phyloP scores from a whole-genome alignment of 2,797 vertebrate species.

The Molossus alvarezi region DNA sequence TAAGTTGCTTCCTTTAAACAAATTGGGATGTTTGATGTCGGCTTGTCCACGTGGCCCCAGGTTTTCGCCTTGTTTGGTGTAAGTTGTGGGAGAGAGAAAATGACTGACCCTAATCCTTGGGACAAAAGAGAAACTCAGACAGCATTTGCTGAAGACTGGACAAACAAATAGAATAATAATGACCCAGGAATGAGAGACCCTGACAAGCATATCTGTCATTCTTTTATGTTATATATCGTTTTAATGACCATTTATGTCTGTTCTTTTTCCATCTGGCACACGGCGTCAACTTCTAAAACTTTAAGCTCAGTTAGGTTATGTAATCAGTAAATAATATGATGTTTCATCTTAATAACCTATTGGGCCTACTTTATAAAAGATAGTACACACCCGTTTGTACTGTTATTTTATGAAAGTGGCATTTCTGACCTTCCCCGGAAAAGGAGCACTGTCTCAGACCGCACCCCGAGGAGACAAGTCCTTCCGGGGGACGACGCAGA shows the following conservation, averaged over 20 bases:
- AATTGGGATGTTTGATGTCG: neutral
- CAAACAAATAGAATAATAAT: neutral
- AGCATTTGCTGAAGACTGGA: neutral
- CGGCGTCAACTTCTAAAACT: neutral
- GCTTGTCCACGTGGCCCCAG: too few species aligned
- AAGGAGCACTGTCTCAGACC: too few species aligned
- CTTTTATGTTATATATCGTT: neutral
- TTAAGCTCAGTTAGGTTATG: neutral
- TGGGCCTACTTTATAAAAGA: neutral
- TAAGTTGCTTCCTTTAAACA: neutral
- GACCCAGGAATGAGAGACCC: neutral
- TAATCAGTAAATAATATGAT: neutral
- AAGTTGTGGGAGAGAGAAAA: neutral
- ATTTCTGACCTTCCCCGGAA: too few species aligned
- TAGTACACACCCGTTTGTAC: neutral
- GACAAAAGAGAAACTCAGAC: neutral
- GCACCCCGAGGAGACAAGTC: neutral
- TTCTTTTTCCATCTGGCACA: neutral
- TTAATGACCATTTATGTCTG: neutral
- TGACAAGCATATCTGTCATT: too few species aligned
- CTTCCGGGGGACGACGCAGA: neutral
- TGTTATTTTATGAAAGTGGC: neutral
- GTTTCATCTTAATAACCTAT: neutral
- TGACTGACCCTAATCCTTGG: neutral
- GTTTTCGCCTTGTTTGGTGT: neutral